Conservation (phyloP, 2,888 invertebrate genomes). For the Luperina testacea region DNA sequence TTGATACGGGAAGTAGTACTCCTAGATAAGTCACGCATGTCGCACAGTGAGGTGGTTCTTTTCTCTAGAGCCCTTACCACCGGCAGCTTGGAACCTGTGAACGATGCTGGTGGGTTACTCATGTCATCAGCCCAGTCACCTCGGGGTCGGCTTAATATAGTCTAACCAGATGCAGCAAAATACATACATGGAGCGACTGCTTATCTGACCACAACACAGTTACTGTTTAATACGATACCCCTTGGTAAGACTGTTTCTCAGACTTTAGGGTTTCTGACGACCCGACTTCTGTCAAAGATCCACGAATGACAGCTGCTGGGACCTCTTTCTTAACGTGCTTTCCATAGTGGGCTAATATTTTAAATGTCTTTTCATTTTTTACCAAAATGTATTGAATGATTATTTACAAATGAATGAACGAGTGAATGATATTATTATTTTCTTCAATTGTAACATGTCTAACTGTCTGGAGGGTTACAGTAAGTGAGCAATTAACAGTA, state of each 20-base stretch:
- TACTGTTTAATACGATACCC: neutral
- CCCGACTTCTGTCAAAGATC: neutral
- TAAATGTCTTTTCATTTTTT: too few species aligned
- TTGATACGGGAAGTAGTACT: neutral
- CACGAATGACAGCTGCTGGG: neutral
- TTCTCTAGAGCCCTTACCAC: neutral
- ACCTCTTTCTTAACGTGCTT: neutral
- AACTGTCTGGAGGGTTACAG: constrained; percentile 28
- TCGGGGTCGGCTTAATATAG: neutral
- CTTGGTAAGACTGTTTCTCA: neutral
- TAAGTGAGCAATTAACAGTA: constrained; percentile 39
- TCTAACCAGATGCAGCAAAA: neutral
- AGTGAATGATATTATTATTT: neutral
- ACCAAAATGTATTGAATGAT: too few species aligned
- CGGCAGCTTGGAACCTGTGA: neutral
- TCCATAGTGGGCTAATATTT: neutral
- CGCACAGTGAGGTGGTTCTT: neutral
- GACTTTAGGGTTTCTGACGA: neutral
- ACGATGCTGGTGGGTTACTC: neutral
- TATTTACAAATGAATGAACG: neutral
- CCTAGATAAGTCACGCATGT: neutral
- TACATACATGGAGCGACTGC: neutral
- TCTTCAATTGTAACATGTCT: constrained; percentile 2
- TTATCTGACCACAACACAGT: neutral
- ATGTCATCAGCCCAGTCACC: neutral